Evolutionary conservation across 2,888 invertebrate species (phyloP), one percentile per base, ranked within the genome.

Genomic region (Allacma fusca): DNA sequence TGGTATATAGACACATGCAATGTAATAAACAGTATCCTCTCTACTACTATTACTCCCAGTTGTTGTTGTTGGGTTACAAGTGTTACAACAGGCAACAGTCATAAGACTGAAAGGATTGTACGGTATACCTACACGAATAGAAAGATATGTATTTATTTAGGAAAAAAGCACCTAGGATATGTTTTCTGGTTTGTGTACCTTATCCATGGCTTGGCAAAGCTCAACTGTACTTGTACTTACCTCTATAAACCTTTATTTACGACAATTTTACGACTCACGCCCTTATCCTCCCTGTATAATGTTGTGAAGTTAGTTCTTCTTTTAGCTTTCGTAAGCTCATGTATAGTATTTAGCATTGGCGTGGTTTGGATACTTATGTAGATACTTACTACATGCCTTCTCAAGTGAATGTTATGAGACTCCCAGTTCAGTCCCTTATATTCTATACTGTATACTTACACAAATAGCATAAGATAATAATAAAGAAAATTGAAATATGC

Each of bases 161-260:
- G n/a, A n/a, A n/a, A n/a, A n/a, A n/a, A n/a, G n/a, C n/a, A n/a
- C n/a, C n/a, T n/a, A n/a, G n/a, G n/a, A n/a, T n/a, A n/a, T n/a
- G n/a, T n/a, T n/a, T n/a, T n/a, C n/a, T n/a, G n/a, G n/a, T n/a
- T n/a, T n/a, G n/a, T n/a, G n/a, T n/a, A n/a, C n/a, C n/a, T n/a
- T n/a, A n/a, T n/a, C n/a, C n/a, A n/a, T n/a, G n/a, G n/a, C n/a
- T n/a, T n/a, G n/a, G n/a, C n/a, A n/a, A n/a, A n/a, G n/a, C n/a
- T n/a, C n/a, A 50, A 13, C 50, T 50, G 2, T 19, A 50, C 50
- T 2, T 50, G 1, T 16, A 12, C 50, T 34, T 34, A 34, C 5
- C n/a, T n/a, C n/a, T 34, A 50, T 50, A 50, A 50, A 50, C 19
- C 16, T 62, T 12, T 62, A 62, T 62, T 62, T 62, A 62, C 62